Percentiles rank a stretch among this genome's conserved stretches.
Evolutionary conservation across 2,797 vertebrate genomes (phyloP).

Genomic region (Karalla daura): DNA sequence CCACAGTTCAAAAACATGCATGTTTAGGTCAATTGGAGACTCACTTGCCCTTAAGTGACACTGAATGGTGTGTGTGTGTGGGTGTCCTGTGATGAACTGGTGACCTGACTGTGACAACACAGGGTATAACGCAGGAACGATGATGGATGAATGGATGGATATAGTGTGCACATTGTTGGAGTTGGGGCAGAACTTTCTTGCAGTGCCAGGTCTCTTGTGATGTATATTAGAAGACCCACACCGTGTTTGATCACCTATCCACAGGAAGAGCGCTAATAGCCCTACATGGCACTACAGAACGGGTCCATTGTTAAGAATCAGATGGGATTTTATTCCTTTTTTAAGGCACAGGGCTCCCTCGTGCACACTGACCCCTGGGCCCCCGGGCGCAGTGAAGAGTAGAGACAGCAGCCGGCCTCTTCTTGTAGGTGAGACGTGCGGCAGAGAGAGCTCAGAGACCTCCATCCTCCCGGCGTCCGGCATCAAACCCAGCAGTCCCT

Average conservation of each 20-base stretch:
- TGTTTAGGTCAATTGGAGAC: no score
- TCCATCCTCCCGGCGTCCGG: slow-evolving; percentile 5
- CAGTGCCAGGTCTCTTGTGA: neutral
- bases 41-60: no score
- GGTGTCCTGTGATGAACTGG: no score
- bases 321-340: slow-evolving; percentile 20
- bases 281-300: neutral
- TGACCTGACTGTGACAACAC: no score
- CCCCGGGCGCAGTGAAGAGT: slow-evolving; percentile 17
- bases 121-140: no score
- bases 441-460: slow-evolving; percentile 30
- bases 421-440: slow-evolving; percentile 24
- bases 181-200: neutral
- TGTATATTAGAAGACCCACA: neutral
- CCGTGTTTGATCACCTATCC: neutral
- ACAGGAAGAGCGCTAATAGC: neutral
- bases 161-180: neutral
- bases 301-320: slow-evolving; percentile 8
- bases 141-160: neutral
- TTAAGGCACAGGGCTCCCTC: slow-evolving; percentile 5
- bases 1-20: no score
- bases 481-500: slow-evolving; percentile 43
- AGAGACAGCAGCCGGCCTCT: slow-evolving; percentile 30
- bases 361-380: slow-evolving; percentile 24
- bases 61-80: no score